A percentile compares a stretch with the other conserved stretches of the same genome.
Evolutionary conservation across 2,888 invertebrate genomes (phyloP).

Genomic region (Oligia strigilis): DNA sequence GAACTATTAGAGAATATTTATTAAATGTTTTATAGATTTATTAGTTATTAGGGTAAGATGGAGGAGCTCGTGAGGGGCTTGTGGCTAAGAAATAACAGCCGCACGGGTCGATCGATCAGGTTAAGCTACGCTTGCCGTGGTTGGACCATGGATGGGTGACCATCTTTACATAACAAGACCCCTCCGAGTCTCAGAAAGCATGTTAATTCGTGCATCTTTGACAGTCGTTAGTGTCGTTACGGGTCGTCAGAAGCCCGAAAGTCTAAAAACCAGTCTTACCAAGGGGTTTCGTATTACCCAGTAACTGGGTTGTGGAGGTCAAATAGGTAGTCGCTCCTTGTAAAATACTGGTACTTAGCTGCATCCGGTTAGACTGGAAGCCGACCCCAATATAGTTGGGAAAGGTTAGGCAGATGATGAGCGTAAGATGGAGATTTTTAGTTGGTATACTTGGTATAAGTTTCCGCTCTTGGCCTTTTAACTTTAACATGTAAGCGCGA

Average conservation of each 20-base stretch:
- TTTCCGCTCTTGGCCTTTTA: background rate
- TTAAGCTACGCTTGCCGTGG: background rate
- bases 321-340: background rate
- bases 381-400: background rate
- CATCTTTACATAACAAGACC: background rate
- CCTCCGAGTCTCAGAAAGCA: background rate
- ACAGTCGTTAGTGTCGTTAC: background rate
- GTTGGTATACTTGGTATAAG: background rate
- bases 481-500: background rate
- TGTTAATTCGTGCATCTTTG: background rate
- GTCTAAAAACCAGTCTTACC: background rate
- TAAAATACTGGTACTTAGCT: too few species aligned
- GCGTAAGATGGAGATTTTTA: constrained; percentile 13
- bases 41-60: constrained; percentile 18
- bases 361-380: background rate
- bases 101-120: background rate
- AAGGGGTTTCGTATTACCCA: background rate
- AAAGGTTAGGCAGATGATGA: too few species aligned
- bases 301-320: background rate
- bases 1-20: constrained; percentile 49
- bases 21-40: constrained; percentile 34
- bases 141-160: background rate
- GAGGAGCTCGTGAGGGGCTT: background rate
- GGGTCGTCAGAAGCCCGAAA: background rate
- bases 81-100: background rate